These are phyloP conservation scores for Sus scrofa DNA, from an alignment of 2,113 vertebrate genomes.

Conservation along the genomic window T2T-Sscrofa CM000820.6:113426001-113426500, in stretches of 20 bases:
- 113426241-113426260: not conserved
- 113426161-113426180: slow-evolving; percentile 33
- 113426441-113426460: no score
- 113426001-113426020: not conserved
- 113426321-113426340: no score
- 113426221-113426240: not conserved
- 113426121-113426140: slow-evolving; percentile 42
- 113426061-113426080: not conserved
- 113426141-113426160: slow-evolving; percentile 36
- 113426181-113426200: not conserved
- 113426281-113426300: no score
- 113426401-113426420: no score
- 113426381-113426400: no score
- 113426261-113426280: not conserved
- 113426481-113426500: no score
- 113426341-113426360: no score
- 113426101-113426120: slow-evolving; percentile 28
- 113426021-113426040: not conserved
- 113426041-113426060: not conserved
- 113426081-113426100: slow-evolving; percentile 50
- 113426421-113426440: no score
- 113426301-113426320: no score
- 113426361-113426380: no score
- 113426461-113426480: no score
- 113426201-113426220: not conserved